A percentile compares a stretch with the other conserved stretches of the same genome.
Evolutionary conservation across 1,140 invertebrate genomes (phyloP).

Genomic region (Drosophila fuyamai): DNA sequence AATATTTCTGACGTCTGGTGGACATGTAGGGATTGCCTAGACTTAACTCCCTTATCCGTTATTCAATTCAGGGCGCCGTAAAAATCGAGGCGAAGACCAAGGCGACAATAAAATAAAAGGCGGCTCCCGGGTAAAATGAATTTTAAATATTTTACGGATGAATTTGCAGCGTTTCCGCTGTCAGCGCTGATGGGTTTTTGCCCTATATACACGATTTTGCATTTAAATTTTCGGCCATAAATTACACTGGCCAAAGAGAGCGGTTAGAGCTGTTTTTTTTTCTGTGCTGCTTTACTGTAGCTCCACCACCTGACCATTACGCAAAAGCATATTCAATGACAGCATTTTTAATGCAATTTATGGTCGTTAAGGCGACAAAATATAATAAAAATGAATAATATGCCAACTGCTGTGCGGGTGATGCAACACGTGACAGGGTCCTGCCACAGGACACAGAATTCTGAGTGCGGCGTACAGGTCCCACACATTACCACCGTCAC

Average conservation of each 20-base stretch:
- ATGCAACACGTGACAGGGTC: conserved; percentile 76
- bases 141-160: conserved; percentile 70
- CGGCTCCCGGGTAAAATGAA: conserved; percentile 45
- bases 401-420: conserved; percentile 63
- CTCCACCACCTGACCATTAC: conserved; percentile 54
- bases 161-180: conserved; percentile 43
- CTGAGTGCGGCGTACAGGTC: conserved; percentile 17
- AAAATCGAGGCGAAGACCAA: conserved; percentile 38
- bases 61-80: conserved; percentile 62
- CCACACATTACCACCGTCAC: conserved; percentile 14
- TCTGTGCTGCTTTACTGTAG: conserved; percentile 22
- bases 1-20: conserved; percentile 55
- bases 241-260: conserved; percentile 24
- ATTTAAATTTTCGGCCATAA: conserved; percentile 44
- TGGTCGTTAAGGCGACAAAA: conserved; percentile 82
- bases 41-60: conserved; percentile 24
- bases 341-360: conserved; percentile 82
- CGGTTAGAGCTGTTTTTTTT: conserved; percentile 9
- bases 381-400: conserved; percentile 84
- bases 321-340: conserved; percentile 68
- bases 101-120: conserved; percentile 41
- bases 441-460: conserved; percentile 55
- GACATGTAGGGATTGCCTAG: conserved; percentile 34
- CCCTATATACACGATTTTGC: conserved; percentile 26
- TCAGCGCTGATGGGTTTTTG: conserved; percentile 41